Evolutionary conservation across 2,888 invertebrate species (phyloP).

Genomic region (Melipona beecheii): DNA sequence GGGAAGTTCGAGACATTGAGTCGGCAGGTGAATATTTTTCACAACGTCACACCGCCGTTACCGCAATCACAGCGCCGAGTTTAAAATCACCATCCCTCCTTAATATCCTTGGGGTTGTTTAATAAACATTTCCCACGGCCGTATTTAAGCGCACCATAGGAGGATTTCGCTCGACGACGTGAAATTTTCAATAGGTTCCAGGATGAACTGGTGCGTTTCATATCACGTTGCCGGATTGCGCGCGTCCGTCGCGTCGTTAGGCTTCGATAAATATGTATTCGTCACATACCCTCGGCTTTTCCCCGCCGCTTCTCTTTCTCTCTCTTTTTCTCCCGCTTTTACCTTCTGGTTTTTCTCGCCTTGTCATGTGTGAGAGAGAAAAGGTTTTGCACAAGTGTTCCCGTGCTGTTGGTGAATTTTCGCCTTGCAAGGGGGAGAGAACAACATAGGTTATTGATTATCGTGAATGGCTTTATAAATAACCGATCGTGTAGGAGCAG

Average conservation of each 20-base stretch:
- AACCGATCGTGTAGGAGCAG: conserved; percentile 79
- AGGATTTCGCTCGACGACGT: conserved; percentile 3
- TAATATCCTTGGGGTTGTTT: conserved; percentile 13
- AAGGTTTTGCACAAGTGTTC: conserved; percentile 54
- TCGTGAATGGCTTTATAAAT: conserved; percentile 83
- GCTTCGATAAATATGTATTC: conserved; percentile 27
- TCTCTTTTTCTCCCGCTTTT: not conserved
- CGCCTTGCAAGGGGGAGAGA: conserved; percentile 67
- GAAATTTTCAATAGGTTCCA: conserved; percentile 27
- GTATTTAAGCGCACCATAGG: not conserved
- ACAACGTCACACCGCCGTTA: not conserved
- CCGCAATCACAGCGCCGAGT: not conserved
- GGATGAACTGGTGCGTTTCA: not conserved
- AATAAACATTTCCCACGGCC: conserved; percentile 36
- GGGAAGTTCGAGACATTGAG: not conserved
- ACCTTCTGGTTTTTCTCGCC: not conserved
- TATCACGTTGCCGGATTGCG: conserved; percentile 7
- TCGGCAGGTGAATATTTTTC: not conserved
- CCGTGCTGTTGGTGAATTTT: conserved; percentile 72
- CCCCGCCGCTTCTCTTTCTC: not conserved
- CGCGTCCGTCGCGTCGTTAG: conserved; percentile 6
- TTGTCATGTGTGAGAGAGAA: not conserved
- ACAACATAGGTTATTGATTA: conserved; percentile 82
- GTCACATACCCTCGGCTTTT: not conserved
- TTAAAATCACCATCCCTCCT: not conserved